Evolutionary conservation across 1,140 invertebrate genomes (phyloP).

Genomic region (Hydropsyche tenuis): DNA sequence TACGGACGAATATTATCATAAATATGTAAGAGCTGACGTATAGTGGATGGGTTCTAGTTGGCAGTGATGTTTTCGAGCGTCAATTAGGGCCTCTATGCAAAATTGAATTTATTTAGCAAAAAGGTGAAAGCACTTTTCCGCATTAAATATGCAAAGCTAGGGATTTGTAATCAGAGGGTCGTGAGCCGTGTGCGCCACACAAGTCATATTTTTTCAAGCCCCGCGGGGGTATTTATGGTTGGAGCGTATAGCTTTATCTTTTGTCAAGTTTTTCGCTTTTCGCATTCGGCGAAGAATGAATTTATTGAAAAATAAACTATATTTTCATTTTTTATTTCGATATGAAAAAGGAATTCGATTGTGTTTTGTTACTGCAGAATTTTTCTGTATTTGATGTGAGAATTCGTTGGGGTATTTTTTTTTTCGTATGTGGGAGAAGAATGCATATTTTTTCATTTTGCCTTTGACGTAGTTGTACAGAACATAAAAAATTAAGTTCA

Average conservation of each 20-base stretch:
- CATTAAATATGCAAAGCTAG: constrained; percentile 35
- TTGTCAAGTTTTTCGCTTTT: not conserved
- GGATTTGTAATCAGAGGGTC: constrained; percentile 32
- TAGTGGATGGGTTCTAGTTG: too few species aligned
- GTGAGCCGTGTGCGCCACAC: constrained; percentile 5
- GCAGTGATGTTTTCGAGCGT: not conserved
- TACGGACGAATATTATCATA: not conserved
- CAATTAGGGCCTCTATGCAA: constrained; percentile 20
- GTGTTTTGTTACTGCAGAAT: too few species aligned
- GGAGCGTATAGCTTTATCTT: constrained; percentile 1
- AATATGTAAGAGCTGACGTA: not conserved
- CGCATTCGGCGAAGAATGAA: not conserved
- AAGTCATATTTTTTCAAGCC: constrained; percentile 28
- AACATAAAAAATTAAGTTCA: too few species aligned
- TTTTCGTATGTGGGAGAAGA: too few species aligned
- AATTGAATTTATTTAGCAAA: constrained; percentile 23
- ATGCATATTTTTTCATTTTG: too few species aligned
- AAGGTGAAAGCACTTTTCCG: constrained; percentile 16
- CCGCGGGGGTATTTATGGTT: constrained; percentile 24
- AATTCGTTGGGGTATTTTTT: not conserved
- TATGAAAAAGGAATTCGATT: too few species aligned
- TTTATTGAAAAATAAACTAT: not conserved
- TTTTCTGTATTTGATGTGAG: not conserved
- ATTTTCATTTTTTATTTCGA: too few species aligned
- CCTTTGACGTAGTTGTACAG: too few species aligned